Base-by-base conservation (phyloP, 2,888 invertebrate genomes). In the Osmoderma eremita region DNA sequence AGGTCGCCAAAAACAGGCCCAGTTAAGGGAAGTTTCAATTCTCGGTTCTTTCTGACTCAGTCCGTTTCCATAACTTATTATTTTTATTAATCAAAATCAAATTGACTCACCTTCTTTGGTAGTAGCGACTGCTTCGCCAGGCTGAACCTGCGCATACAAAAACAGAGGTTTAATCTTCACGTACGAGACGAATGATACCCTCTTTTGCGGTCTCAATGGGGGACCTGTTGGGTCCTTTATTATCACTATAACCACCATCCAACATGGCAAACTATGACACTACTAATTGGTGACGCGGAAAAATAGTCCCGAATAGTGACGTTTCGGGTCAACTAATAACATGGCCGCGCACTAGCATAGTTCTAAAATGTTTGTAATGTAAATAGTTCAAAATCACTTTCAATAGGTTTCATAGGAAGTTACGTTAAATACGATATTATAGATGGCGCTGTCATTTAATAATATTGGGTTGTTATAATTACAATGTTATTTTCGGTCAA, bases 41-140 rank as follows among this genome's bases (percentile, higher is more conserved):
- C n/a, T n/a, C n/a, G n/a, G n/a, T n/a, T n/a, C n/a, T n/a, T n/a
- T n/a, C n/a, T n/a, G n/a, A n/a, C n/a, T n/a, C n/a, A n/a, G n/a
- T n/a, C n/a, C n/a, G n/a, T n/a, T n/a, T n/a, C n/a, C n/a, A n/a
- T n/a, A n/a, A n/a, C n/a, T n/a, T n/a, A n/a, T n/a, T n/a, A n/a
- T n/a, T n/a, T n/a, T n/a, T n/a, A n/a, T n/a, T n/a, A n/a, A n/a
- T n/a, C n/a, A n/a, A n/a, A n/a, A n/a, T n/a, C n/a, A 38, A 63
- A 49, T 15, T 2, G 30, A 82, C 85, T 86, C 81, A 93, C 93
- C 93, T 88, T 94, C 93, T 89, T 93, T 93, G 84, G 93, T 92
- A 80, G 92, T 90, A 77, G 93, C 92, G 84, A 91, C 88, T 72
- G 92, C 89, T 78, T 91, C 91, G 56, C 90, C 90, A 68, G 90